Evolutionary conservation across 2,888 invertebrate genomes (phyloP).

Genomic region (Dichetophora obliterata): DNA sequence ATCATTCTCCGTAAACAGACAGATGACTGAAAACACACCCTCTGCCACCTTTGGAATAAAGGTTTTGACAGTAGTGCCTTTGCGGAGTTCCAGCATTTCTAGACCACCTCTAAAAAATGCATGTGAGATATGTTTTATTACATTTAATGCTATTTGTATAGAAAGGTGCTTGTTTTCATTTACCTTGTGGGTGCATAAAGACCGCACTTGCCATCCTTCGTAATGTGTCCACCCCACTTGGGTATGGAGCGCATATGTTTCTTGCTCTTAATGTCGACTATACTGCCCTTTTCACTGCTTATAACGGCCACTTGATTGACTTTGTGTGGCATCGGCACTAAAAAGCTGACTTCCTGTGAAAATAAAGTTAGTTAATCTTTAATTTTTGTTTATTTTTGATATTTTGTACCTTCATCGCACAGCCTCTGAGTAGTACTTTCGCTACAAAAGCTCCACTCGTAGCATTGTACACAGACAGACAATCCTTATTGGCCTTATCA

Average conservation of each 20-base stretch:
- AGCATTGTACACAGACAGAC: slow-evolving; percentile 85
- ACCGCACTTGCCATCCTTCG: slow-evolving; percentile 89
- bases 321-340: slow-evolving; percentile 88
- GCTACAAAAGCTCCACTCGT: slow-evolving; percentile 78
- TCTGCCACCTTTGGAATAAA: slow-evolving; percentile 96
- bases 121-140: not conserved
- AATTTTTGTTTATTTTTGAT: too few species aligned
- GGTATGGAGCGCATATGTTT: slow-evolving; percentile 88
- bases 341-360: slow-evolving; percentile 76
- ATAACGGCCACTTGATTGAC: slow-evolving; percentile 88
- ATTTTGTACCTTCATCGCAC: slow-evolving; percentile 72
- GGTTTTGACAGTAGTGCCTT: slow-evolving; percentile 88
- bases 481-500: slow-evolving; percentile 86
- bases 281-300: slow-evolving; percentile 89
- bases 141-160: not conserved
- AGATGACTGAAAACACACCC: slow-evolving; percentile 96
- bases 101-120: slow-evolving; percentile 84
- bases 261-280: slow-evolving; percentile 90
- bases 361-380: not conserved
- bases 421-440: slow-evolving; percentile 71
- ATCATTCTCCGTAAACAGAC: slow-evolving; percentile 93
- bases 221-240: slow-evolving; percentile 93
- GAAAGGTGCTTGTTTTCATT: not conserved
- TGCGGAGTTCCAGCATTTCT: slow-evolving; percentile 91
- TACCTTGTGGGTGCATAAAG: slow-evolving; percentile 88